phyloP scores from a whole-genome alignment of 2,888 invertebrate species.

The Cerceris rybyensis region DNA sequence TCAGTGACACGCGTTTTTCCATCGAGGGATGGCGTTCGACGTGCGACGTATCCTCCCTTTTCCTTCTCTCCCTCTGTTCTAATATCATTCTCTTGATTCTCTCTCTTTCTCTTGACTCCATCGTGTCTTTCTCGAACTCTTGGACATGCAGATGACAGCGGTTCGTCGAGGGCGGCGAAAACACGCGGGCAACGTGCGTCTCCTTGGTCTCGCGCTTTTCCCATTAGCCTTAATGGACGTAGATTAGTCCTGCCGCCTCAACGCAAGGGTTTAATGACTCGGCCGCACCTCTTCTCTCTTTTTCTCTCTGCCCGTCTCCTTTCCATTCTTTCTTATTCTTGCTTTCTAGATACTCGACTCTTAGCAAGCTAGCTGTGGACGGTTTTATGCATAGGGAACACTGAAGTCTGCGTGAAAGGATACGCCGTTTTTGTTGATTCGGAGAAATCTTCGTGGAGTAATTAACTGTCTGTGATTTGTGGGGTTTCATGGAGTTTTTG shows the following conservation, averaged over 20 bases:
- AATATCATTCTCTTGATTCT: neutral
- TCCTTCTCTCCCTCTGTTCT: neutral
- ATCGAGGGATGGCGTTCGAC: constrained; percentile 32
- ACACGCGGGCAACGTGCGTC: constrained; percentile 28
- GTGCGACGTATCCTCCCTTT: constrained; percentile 5
- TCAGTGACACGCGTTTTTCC: constrained; percentile 66
- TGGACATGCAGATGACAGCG: constrained; percentile 69
- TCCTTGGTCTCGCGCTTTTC: constrained; percentile 61
- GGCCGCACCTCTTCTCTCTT: constrained; percentile 45
- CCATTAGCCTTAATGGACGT: constrained; percentile 71
- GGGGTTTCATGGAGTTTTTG: neutral
- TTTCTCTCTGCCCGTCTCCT: too few species aligned
- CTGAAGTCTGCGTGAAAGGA: constrained; percentile 7
- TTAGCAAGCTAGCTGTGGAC: constrained; percentile 15
- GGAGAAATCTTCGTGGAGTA: constrained; percentile 5
- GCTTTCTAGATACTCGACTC: constrained; percentile 15
- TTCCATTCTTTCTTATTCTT: too few species aligned
- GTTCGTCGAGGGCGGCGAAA: constrained; percentile 64
- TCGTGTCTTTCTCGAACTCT: constrained; percentile 7
- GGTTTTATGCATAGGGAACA: constrained; percentile 35
- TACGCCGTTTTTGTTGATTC: constrained; percentile 26
- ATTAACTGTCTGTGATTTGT: constrained; percentile 1
- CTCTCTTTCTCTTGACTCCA: neutral
- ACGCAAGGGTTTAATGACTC: constrained; percentile 65
- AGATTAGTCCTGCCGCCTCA: constrained; percentile 65